Conservation (phyloP, 2,113 vertebrate genomes). For the Paramisgurnus dabryanus region DNA sequence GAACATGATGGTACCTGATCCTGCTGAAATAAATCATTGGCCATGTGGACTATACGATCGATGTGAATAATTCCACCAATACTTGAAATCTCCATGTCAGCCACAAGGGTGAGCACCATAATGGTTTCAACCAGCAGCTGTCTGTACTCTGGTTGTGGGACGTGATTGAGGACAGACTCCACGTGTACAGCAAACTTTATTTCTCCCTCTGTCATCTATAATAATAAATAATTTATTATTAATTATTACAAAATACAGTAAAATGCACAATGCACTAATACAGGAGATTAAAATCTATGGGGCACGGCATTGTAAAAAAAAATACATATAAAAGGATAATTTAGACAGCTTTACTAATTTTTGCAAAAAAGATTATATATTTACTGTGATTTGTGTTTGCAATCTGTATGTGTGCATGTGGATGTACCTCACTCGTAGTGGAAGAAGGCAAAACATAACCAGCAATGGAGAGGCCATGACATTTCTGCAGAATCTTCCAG, state of each 20-base stretch:
- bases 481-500: constrained; percentile 98
- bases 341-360: too few relatives aligned
- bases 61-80: constrained; percentile 87
- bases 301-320: too few relatives aligned
- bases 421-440: constrained; percentile 74
- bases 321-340: too few relatives aligned
- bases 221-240: neutral
- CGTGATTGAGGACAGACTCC: constrained; percentile 94
- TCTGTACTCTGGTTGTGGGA: constrained; percentile 94
- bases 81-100: constrained; percentile 85
- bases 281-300: too few relatives aligned
- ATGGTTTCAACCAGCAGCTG: constrained; percentile 95
- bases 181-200: constrained; percentile 98
- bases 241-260: too few relatives aligned
- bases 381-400: neutral
- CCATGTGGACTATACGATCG: constrained; percentile 87
- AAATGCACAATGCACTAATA: too few relatives aligned
- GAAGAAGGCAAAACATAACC: constrained; percentile 97
- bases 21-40: constrained; percentile 89
- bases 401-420: neutral
- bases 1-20: constrained; percentile 83
- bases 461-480: constrained; percentile 94
- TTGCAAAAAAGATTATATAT: too few relatives aligned
- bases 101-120: constrained; percentile 88
- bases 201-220: constrained; percentile 92